Conservation (phyloP, 2,113 vertebrate genomes). For the Fulmarus glacialis region DNA sequence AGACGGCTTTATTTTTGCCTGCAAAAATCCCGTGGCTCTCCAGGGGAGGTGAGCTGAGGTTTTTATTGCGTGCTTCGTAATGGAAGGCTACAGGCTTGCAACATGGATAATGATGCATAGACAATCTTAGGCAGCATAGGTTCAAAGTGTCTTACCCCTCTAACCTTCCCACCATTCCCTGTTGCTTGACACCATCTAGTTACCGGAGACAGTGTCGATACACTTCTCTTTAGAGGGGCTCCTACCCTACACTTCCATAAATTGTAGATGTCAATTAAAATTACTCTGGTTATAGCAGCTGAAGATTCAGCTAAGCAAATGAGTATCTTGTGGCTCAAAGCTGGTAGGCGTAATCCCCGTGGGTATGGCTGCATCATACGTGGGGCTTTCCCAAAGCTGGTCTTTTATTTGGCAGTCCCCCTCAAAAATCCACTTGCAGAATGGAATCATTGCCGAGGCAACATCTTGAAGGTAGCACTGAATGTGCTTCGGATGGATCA, state of each 20-base stretch:
- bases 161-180: not conserved
- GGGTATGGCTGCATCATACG: not conserved
- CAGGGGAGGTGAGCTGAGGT: not conserved
- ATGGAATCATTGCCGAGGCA: not conserved
- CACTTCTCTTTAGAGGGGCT: not conserved
- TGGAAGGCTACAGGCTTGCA: not conserved
- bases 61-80: not conserved
- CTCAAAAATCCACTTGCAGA: not conserved
- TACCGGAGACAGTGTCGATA: not conserved
- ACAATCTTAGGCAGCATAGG: not conserved
- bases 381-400: not conserved
- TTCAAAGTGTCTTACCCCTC: not conserved
- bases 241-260: not conserved
- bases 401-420: not conserved
- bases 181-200: not conserved
- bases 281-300: not conserved
- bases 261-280: not conserved
- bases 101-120: not conserved
- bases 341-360: not conserved
- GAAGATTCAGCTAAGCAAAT: not conserved
- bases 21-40: not conserved
- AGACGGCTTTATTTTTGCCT: not conserved
- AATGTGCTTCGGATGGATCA: not conserved
- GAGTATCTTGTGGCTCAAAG: not conserved
- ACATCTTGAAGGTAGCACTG: not conserved